Evolutionary conservation across 1,140 invertebrate species (phyloP).

Genomic region (Acromyrmex heyeri): DNA sequence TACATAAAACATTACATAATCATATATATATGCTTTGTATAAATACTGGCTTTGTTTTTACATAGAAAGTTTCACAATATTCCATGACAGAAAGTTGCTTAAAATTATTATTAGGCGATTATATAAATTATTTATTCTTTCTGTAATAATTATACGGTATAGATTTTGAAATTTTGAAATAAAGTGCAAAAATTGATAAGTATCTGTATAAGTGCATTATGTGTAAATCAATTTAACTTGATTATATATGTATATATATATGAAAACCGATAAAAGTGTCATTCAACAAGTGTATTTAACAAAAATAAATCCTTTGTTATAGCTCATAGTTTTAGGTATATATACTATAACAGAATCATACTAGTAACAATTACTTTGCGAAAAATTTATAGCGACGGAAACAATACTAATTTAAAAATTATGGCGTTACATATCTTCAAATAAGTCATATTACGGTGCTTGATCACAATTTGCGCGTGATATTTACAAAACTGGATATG

Average conservation of each 20-base stretch:
- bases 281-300: conserved; percentile 33
- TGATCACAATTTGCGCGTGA: conserved; percentile 17
- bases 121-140: conserved; percentile 29
- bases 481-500: conserved; percentile 49
- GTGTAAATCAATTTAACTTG: conserved; percentile 27
- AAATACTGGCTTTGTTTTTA: conserved; percentile 31
- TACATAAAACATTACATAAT: conserved; percentile 35
- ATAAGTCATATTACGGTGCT: neutral
- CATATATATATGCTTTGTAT: conserved; percentile 21
- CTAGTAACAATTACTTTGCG: conserved; percentile 34
- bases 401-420: conserved; percentile 38
- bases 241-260: conserved; percentile 19
- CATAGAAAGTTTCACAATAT: conserved; percentile 26
- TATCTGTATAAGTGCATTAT: conserved; percentile 11
- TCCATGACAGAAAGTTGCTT: conserved; percentile 7
- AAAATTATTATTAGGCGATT: conserved; percentile 40
- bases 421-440: conserved; percentile 19
- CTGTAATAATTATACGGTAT: neutral
- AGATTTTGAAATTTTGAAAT: conserved; percentile 26
- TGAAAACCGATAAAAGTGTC: conserved; percentile 7
- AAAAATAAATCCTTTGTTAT: conserved; percentile 35
- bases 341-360: conserved; percentile 41
- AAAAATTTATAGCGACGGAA: conserved; percentile 12
- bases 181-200: conserved; percentile 22
- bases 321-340: conserved; percentile 23